These are phyloP conservation scores for Gambelia wislizenii DNA, from an alignment of 2,797 vertebrate species.

Conservation along the genomic window DNA sequence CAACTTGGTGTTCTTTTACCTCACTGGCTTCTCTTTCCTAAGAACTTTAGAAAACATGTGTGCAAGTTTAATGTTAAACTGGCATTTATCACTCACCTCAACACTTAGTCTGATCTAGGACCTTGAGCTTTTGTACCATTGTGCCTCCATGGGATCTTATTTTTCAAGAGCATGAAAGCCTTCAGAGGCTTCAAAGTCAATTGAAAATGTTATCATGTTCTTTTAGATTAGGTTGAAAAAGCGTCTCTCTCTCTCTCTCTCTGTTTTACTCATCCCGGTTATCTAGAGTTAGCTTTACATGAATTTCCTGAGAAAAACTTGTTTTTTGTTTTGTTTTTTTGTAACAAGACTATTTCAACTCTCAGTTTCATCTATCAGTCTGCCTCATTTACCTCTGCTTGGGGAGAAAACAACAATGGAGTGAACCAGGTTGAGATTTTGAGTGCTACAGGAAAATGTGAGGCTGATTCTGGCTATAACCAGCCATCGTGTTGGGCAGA, in stretches of 20 bases:
- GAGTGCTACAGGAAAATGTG: slow-evolving; percentile 81
- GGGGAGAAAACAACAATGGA: slow-evolving; percentile 35
- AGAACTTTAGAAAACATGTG: slow-evolving; percentile 55
- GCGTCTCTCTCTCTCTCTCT: slow-evolving; percentile 39
- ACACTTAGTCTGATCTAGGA: slow-evolving; percentile 65
- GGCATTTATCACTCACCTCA: slow-evolving; percentile 69
- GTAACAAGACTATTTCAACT: slow-evolving; percentile 73
- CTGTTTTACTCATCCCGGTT: slow-evolving; percentile 49
- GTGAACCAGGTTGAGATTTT: slow-evolving; percentile 76
- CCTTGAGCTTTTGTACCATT: slow-evolving; percentile 42
- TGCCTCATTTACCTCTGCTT: slow-evolving; percentile 5
- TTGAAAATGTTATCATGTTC: slow-evolving; percentile 57
- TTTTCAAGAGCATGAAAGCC: not conserved
- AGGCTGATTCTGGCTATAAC: slow-evolving; percentile 80
- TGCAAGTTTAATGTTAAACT: slow-evolving; percentile 65
- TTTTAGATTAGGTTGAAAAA: slow-evolving; percentile 28
- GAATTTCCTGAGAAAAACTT: slow-evolving; percentile 57
- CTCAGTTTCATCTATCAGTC: slow-evolving; percentile 31
- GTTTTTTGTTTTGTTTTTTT: slow-evolving; percentile 20
- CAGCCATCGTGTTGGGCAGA: slow-evolving; percentile 80
- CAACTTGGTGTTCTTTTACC: slow-evolving; percentile 79
- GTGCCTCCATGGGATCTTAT: slow-evolving; percentile 45
- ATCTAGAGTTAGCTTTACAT: slow-evolving; percentile 71
- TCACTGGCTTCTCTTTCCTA: slow-evolving; percentile 76
- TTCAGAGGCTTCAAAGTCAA: slow-evolving; percentile 62